These are phyloP conservation scores for Dasyornis broadbenti DNA, from an alignment of 2,113 vertebrate genomes.

Conservation along the genomic window DNA sequence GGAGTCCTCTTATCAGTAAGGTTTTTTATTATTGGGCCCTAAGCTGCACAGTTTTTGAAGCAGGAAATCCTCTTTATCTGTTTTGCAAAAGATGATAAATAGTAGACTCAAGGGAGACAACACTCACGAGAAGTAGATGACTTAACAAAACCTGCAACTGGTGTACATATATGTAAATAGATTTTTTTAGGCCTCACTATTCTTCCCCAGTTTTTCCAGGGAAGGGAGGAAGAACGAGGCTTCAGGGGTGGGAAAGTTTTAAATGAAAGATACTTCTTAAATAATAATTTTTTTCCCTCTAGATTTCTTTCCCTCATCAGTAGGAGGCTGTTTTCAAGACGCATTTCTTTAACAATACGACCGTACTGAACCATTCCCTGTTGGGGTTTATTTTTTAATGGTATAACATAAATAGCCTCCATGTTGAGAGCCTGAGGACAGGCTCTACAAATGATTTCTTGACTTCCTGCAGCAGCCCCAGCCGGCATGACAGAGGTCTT, in stretches of 20 bases:
- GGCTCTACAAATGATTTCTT: background rate
- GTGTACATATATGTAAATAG: background rate
- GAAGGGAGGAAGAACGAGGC: background rate
- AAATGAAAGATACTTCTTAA: background rate
- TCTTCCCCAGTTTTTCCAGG: background rate
- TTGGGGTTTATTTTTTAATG: background rate
- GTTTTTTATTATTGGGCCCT: background rate
- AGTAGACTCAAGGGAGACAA: background rate
- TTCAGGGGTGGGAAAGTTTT: background rate
- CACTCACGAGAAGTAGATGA: background rate
- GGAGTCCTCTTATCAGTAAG: background rate
- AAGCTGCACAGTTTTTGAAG: background rate
- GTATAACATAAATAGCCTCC: background rate
- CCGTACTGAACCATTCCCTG: background rate
- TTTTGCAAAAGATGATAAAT: constrained; percentile 15
- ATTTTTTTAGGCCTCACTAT: background rate
- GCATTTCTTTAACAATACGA: background rate
- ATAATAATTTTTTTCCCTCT: background rate
- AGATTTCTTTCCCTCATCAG: background rate
- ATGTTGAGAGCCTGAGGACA: background rate
- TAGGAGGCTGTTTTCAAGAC: background rate
- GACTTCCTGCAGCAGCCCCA: background rate
- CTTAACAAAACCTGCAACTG: constrained; percentile 3
- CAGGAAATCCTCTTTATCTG: constrained; percentile 14
- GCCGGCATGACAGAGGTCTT: background rate